Evolutionary conservation across 2,888 invertebrate genomes (phyloP), one percentile per base, ranked within the genome.

Genomic region (Omphaloscelis lunosa): DNA sequence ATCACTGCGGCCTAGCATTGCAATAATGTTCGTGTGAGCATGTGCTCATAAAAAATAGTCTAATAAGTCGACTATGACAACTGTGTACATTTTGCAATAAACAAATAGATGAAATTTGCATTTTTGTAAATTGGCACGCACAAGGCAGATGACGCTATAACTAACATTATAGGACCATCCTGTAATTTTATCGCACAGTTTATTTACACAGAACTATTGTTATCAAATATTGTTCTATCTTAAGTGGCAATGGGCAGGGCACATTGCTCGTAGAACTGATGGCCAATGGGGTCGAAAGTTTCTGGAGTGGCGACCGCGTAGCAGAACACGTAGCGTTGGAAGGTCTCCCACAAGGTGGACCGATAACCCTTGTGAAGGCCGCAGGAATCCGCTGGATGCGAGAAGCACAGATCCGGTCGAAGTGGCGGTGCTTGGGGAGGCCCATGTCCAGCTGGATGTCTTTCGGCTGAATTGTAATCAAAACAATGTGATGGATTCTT

Each of bases 191-290:
- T 51, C 51, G 17, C 15, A 15, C 11, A 68, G 53, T 59, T 20
- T 79, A 68, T 79, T 51, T 34, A 69, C 27, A 34, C 17, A 51
- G 39, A 65, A 48, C 29, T 29, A 29, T 78, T 58, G 20, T 67
- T 58, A 58, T 58, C 56, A 58, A 58, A 2, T 27, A 58, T 27
- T 58, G 1, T n/a, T n/a, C n/a, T 56, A n/a, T 56, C 56, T 56
- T 27, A 56, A 27, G 58, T 58, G 58, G 58, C n/a, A 56, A 5
- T 56, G 56, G 11, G n/a, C 56, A 58, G n/a, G 48, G 7, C 48
- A 20, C 20, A 51, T 51, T 51, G 51, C 51, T 51, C 20, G 20
- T 7, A 20, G 20, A 51, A 20, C 20, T 6, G 17, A 51, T 51
- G 51, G 20, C 8, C 20, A 20, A 51, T 51, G 51, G 51, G 27